Evolutionary conservation across 2,888 invertebrate genomes (phyloP).

Genomic region (Sesia bembeciformis): DNA sequence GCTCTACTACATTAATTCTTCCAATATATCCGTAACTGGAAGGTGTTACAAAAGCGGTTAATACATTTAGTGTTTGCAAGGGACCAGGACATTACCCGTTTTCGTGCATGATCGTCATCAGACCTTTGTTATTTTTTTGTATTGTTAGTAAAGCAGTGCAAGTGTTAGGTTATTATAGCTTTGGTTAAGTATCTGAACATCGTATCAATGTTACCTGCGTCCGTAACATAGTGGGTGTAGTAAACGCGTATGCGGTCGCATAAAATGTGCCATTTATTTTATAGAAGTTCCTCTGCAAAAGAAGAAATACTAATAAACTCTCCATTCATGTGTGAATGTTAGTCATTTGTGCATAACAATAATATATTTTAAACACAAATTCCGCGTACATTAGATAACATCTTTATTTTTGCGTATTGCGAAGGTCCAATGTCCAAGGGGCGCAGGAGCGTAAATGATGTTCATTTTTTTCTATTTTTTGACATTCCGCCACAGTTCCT

Average conservation of each 20-base stretch:
- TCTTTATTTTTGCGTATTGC: too few relatives aligned
- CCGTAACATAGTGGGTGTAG: slow-evolving; percentile 48
- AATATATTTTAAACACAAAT: too few relatives aligned
- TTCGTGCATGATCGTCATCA: slow-evolving; percentile 58
- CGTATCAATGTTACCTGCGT: slow-evolving; percentile 43
- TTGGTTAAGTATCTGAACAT: slow-evolving; percentile 23
- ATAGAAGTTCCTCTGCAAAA: slow-evolving; percentile 73
- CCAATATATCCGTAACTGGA: too few relatives aligned
- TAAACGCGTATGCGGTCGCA: slow-evolving; percentile 50
- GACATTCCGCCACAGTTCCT: too few relatives aligned
- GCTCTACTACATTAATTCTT: too few relatives aligned
- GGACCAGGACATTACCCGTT: slow-evolving; percentile 6
- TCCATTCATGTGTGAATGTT: too few relatives aligned
- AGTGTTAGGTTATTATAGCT: slow-evolving; percentile 15
- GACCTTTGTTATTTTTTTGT: slow-evolving; percentile 41
- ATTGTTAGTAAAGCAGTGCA: slow-evolving; percentile 27
- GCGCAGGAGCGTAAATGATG: too few relatives aligned
- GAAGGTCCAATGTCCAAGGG: too few relatives aligned
- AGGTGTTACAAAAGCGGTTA: too few relatives aligned
- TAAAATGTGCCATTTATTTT: slow-evolving; percentile 66
- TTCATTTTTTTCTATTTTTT: too few relatives aligned
- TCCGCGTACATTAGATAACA: too few relatives aligned
- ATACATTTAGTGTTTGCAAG: neutral
- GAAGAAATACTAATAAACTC: neutral
- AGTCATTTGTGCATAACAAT: too few relatives aligned